Evolutionary conservation across 2,888 invertebrate species (phyloP).

Genomic region (Branchipolynoe longqiensis): DNA sequence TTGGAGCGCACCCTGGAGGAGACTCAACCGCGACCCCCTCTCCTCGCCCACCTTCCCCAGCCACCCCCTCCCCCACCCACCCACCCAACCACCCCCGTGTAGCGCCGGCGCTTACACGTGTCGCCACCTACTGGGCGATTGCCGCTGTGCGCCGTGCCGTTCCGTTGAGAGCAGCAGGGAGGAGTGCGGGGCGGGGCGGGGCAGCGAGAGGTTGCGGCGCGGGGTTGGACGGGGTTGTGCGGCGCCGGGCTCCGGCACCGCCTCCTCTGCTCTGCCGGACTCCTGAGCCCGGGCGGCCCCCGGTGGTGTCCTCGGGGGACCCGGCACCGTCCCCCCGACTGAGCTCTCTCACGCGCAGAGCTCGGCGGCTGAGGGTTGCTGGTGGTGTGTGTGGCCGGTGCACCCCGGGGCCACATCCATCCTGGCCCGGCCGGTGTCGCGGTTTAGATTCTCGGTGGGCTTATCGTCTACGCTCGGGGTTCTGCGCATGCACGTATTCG

Average conservation of each 20-base stretch:
- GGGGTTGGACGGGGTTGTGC: neutral
- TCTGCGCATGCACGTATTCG: no score
- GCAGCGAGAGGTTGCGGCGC: neutral
- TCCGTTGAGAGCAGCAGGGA: neutral
- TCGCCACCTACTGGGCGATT: conserved; percentile 3
- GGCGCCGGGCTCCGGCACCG: neutral
- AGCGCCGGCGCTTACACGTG: conserved; percentile 6
- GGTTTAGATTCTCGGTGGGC: no score
- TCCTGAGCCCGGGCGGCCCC: neutral
- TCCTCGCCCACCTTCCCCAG: neutral
- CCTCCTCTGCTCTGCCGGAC: neutral
- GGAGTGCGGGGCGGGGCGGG: neutral
- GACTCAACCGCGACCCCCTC: neutral
- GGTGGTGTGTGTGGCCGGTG: no score
- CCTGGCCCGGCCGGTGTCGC: conserved; percentile 1
- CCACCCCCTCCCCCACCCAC: no score
- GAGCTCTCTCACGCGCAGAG: no score
- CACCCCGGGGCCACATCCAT: conserved; percentile 50
- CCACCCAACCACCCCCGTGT: no score
- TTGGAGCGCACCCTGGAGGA: conserved; percentile 40
- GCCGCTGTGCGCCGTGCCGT: neutral
- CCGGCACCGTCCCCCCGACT: no score
- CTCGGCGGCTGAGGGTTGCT: no score
- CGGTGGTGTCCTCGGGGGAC: neutral
- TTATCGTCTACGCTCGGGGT: no score